Conservation (phyloP, 2,888 invertebrate species). For the Campoplex nolae region DNA sequence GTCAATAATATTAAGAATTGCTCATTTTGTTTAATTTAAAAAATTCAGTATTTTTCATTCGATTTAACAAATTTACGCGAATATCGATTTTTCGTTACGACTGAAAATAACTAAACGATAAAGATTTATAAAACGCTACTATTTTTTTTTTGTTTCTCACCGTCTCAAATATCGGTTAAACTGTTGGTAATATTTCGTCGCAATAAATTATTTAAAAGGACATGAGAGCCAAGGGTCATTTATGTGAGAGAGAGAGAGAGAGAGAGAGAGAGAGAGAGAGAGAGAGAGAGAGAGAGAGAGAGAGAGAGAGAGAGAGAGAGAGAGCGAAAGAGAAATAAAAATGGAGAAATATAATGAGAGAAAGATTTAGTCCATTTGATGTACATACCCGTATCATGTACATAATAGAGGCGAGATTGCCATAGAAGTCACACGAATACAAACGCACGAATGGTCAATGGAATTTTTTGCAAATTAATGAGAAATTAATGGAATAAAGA, state of each 20-base stretch:
- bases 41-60: background rate
- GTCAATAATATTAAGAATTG: slow-evolving; percentile 14
- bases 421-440: slow-evolving; percentile 72
- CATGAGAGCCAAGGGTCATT: slow-evolving; percentile 52
- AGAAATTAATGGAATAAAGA: slow-evolving; percentile 57
- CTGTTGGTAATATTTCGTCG: slow-evolving; percentile 59
- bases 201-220: slow-evolving; percentile 29
- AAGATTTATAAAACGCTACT: background rate
- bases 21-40: background rate
- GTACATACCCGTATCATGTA: slow-evolving; percentile 73
- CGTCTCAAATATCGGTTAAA: slow-evolving; percentile 43
- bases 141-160: slow-evolving; percentile 38
- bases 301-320: slow-evolving; percentile 67
- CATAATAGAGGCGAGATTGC: slow-evolving; percentile 71
- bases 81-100: background rate
- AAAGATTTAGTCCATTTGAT: slow-evolving; percentile 72
- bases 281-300: slow-evolving; percentile 63
- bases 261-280: slow-evolving; percentile 8
- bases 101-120: background rate
- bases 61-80: background rate
- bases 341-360: slow-evolving; percentile 69
- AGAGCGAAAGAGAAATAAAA: background rate
- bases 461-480: slow-evolving; percentile 67
- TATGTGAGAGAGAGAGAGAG: slow-evolving; percentile 55
- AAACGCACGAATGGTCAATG: slow-evolving; percentile 71